phyloP scores from a whole-genome alignment of 2,113 vertebrate genomes.

The Barnardius zonarius region DNA sequence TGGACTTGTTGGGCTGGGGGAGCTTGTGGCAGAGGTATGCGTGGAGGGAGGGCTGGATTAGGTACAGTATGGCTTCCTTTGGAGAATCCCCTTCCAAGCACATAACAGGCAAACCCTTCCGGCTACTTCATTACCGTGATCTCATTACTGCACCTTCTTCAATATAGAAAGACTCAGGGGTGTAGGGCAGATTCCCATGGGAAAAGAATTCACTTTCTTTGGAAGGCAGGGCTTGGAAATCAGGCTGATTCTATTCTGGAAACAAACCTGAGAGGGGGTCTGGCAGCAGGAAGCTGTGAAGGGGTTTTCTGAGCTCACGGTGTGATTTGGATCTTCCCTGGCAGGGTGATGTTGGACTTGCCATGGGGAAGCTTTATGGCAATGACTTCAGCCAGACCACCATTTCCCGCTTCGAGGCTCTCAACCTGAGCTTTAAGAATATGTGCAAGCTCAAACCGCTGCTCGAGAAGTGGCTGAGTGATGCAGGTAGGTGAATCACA shows the following conservation, averaged over 20 bases:
- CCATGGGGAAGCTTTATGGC: slow-evolving; percentile 98
- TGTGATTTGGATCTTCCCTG: not conserved
- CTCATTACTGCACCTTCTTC: not conserved
- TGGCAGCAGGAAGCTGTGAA: not conserved
- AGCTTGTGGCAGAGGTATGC: not conserved
- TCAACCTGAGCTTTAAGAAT: slow-evolving; percentile 98
- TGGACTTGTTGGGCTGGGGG: not conserved
- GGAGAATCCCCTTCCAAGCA: not conserved
- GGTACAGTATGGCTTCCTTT: not conserved
- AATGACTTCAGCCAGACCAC: slow-evolving; percentile 99
- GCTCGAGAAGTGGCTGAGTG: slow-evolving; percentile 97
- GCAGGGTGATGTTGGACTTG: slow-evolving; percentile 94
- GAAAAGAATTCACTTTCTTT: not conserved
- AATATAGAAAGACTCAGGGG: not conserved
- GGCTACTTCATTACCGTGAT: not conserved
- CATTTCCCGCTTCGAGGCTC: slow-evolving; percentile 95
- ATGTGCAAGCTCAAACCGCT: slow-evolving; percentile 99
- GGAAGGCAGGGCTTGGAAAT: not conserved
- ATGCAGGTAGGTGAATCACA: slow-evolving; percentile 79
- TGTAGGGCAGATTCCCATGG: not conserved
- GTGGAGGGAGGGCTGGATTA: not conserved
- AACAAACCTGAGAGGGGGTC: not conserved
- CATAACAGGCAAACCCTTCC: not conserved
- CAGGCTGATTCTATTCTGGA: not conserved
- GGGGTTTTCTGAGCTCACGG: not conserved